Evolutionary conservation across 2,888 invertebrate species (phyloP).

Genomic region (Chirona hameri): DNA sequence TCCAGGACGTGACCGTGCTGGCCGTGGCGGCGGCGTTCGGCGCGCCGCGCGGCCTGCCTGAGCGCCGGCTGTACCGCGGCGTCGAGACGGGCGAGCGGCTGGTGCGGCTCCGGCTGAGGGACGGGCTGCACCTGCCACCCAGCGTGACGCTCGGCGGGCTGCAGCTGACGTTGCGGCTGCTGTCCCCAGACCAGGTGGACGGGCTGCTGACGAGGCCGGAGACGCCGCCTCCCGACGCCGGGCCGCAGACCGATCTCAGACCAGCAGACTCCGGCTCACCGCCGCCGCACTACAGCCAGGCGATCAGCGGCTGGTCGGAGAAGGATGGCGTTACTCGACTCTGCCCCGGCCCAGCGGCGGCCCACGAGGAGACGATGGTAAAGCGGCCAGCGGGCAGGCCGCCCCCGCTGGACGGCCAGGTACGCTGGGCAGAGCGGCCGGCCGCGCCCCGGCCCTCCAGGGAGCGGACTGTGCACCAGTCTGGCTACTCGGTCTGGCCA

Average conservation of each 20-base stretch:
- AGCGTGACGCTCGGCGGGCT: conserved; percentile 45
- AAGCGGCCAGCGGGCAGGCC: not conserved
- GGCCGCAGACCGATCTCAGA: not conserved
- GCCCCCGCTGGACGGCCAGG: not conserved
- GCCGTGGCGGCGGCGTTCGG: conserved; percentile 45
- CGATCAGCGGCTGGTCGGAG: not conserved
- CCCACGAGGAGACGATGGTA: not conserved
- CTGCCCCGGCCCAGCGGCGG: not conserved
- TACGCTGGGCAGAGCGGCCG: not conserved
- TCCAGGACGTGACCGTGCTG: conserved; percentile 44
- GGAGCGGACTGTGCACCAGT: not conserved
- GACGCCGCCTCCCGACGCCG: not conserved
- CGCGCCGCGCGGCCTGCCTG: conserved; percentile 46
- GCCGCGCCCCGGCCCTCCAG: not conserved
- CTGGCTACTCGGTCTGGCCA: not conserved
- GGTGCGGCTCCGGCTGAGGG: conserved; percentile 43
- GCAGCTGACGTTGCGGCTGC: conserved; percentile 43
- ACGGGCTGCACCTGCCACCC: conserved; percentile 40
- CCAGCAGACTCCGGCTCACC: not conserved
- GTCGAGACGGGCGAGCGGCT: conserved; percentile 48
- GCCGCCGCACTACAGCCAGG: not conserved
- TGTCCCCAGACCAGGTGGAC: conserved; percentile 31
- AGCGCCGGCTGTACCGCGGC: conserved; percentile 47
- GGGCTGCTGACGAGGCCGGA: not conserved
- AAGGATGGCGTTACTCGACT: not conserved